A percentile compares a stretch with the other conserved stretches of the same genome.
Conservation (phyloP, 2,888 invertebrate genomes). For the Cantharis rufa region DNA sequence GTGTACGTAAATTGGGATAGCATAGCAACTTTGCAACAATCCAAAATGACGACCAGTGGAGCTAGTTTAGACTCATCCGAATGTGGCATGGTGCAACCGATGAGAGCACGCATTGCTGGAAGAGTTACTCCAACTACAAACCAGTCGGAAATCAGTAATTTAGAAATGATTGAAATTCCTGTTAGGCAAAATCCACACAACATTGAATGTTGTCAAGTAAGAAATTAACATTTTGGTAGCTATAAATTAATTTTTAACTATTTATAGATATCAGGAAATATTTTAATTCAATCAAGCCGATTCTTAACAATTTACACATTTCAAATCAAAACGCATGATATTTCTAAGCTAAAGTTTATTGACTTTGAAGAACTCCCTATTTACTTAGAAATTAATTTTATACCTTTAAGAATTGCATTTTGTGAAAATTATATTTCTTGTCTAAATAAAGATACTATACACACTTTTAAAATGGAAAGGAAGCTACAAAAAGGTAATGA, state of each 20-base stretch:
- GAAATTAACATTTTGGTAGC: not conserved
- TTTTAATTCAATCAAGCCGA: constrained; percentile 54
- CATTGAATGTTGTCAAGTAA: constrained; percentile 67
- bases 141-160: constrained; percentile 62
- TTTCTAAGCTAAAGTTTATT: constrained; percentile 68
- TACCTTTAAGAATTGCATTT: constrained; percentile 63
- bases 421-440: constrained; percentile 72
- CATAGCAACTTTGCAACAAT: constrained; percentile 56
- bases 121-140: constrained; percentile 73
- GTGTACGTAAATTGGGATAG: constrained; percentile 78
- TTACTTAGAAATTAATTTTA: constrained; percentile 66
- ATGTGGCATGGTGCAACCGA: constrained; percentile 59
- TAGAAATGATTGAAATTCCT: constrained; percentile 78
- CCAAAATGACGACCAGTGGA: constrained; percentile 55
- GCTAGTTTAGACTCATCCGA: constrained; percentile 51
- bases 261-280: constrained; percentile 51
- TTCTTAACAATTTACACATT: constrained; percentile 62
- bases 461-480: constrained; percentile 62
- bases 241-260: not conserved
- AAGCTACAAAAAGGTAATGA: constrained; percentile 9
- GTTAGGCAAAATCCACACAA: constrained; percentile 63
- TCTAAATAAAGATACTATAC: constrained; percentile 64
- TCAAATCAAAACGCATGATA: constrained; percentile 67
- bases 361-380: constrained; percentile 72
- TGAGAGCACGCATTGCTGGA: constrained; percentile 74